These are phyloP conservation scores for Acipenser ruthenus DNA, from an alignment of 2,797 vertebrate genomes.

Conservation along the genomic window DNA sequence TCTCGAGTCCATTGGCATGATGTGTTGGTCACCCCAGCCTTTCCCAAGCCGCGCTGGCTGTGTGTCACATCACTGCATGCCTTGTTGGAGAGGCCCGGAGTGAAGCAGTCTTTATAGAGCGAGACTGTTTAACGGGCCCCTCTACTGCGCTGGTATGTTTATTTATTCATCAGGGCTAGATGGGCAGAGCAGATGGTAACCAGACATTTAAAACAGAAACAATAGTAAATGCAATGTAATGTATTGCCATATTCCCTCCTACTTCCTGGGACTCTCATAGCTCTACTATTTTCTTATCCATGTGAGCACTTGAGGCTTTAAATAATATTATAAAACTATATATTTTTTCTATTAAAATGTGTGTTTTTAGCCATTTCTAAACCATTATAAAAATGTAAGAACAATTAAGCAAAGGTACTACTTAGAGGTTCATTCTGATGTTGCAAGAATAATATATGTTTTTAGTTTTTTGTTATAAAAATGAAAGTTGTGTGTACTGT, in stretches of 20 bases:
- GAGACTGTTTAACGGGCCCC: conserved; percentile 49
- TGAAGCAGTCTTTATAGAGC: conserved; percentile 49
- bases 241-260: conserved; percentile 29
- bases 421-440: too few species aligned
- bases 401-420: too few species aligned
- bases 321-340: too few species aligned
- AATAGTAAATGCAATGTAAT: conserved; percentile 35
- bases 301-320: too few species aligned
- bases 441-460: too few species aligned
- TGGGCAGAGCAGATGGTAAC: conserved; percentile 71
- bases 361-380: too few species aligned
- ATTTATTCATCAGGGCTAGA: conserved; percentile 64
- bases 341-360: too few species aligned
- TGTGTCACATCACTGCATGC: conserved; percentile 30
- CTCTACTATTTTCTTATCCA: too few species aligned
- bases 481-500: too few species aligned
- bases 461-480: too few species aligned
- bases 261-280: neutral
- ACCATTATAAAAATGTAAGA: too few species aligned
- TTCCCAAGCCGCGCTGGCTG: neutral
- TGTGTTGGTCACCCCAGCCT: conserved; percentile 20
- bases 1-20: neutral
- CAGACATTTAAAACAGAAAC: conserved; percentile 55
- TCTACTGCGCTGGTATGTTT: conserved; percentile 50
- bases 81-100: conserved; percentile 50